Percentiles rank a stretch among this genome's conserved stretches.
Evolutionary conservation across 2,797 vertebrate species (phyloP).

Genomic region (Bucorvus abyssinicus): DNA sequence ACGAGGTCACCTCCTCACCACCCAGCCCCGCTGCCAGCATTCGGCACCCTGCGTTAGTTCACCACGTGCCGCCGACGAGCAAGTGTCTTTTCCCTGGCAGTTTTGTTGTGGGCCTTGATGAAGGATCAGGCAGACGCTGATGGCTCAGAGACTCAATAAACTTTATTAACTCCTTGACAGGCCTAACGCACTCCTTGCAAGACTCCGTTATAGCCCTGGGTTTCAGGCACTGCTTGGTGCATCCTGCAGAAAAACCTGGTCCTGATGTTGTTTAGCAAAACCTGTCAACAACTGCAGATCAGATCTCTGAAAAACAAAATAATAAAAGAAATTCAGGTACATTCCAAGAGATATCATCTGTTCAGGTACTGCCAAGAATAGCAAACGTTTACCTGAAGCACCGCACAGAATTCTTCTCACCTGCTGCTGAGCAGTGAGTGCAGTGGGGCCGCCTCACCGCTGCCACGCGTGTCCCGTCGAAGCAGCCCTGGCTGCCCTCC

Average conservation of each 20-base stretch:
- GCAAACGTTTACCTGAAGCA: background rate
- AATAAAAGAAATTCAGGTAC: background rate
- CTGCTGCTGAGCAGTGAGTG: background rate
- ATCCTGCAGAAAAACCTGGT: background rate
- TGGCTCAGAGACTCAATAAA: constrained; percentile 27
- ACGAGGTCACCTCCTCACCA: background rate
- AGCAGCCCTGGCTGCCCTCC: background rate
- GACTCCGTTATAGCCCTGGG: background rate
- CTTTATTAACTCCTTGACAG: constrained; percentile 19
- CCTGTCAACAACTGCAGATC: background rate
- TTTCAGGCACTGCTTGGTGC: background rate
- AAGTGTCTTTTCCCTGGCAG: background rate
- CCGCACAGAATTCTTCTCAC: background rate
- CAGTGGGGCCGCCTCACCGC: rapidly evolving
- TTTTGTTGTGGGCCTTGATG: background rate
- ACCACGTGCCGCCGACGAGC: background rate
- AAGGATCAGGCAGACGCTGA: background rate
- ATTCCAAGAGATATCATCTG: background rate
- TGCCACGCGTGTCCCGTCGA: rapidly evolving
- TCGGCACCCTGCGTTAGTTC: background rate
- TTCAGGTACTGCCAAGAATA: background rate
- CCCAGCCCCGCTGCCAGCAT: background rate
- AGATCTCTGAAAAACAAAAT: background rate
- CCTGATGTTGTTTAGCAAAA: background rate
- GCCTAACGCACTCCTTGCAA: background rate